These are phyloP conservation scores for Phaonia tiefii DNA, from an alignment of 2,888 invertebrate species.

Conservation along the genomic window DNA sequence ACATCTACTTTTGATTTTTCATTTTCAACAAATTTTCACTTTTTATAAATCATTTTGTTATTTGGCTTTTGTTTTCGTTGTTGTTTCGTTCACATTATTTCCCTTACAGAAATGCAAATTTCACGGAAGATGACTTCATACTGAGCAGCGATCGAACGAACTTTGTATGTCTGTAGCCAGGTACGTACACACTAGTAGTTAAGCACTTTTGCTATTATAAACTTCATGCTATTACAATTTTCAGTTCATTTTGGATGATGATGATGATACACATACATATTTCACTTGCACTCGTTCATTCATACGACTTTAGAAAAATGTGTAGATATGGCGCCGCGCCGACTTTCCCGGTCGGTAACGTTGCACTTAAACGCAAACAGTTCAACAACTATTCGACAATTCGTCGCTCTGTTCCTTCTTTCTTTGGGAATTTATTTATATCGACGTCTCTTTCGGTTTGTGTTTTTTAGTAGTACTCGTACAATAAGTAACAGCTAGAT, in stretches of 20 bases:
- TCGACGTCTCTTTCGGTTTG: slow-evolving; percentile 3
- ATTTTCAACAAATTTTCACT: slow-evolving; percentile 50
- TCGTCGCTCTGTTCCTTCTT: too few relatives aligned
- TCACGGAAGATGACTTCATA: slow-evolving; percentile 68
- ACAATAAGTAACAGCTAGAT: not conserved
- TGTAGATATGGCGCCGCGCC: too few relatives aligned
- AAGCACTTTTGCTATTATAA: slow-evolving; percentile 7
- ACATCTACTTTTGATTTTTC: slow-evolving; percentile 45
- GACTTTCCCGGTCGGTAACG: too few relatives aligned
- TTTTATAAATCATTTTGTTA: slow-evolving; percentile 50
- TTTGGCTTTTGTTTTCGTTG: slow-evolving; percentile 25
- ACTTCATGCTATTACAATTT: slow-evolving; percentile 3
- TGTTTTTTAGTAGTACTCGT: too few relatives aligned
- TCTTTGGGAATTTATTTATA: not conserved
- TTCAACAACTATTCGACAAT: too few relatives aligned
- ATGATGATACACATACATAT: slow-evolving; percentile 4
- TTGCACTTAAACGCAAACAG: too few relatives aligned
- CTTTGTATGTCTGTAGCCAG: too few relatives aligned
- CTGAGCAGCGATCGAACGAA: slow-evolving; percentile 18
- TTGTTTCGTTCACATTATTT: slow-evolving; percentile 46
- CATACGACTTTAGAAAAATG: not conserved
- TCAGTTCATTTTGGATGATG: not conserved
- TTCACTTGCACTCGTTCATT: slow-evolving; percentile 19
- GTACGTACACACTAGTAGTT: too few relatives aligned
- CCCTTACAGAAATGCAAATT: slow-evolving; percentile 58